phyloP scores from a whole-genome alignment of 2,113 vertebrate genomes.

The Perca fluviatilis region DNA sequence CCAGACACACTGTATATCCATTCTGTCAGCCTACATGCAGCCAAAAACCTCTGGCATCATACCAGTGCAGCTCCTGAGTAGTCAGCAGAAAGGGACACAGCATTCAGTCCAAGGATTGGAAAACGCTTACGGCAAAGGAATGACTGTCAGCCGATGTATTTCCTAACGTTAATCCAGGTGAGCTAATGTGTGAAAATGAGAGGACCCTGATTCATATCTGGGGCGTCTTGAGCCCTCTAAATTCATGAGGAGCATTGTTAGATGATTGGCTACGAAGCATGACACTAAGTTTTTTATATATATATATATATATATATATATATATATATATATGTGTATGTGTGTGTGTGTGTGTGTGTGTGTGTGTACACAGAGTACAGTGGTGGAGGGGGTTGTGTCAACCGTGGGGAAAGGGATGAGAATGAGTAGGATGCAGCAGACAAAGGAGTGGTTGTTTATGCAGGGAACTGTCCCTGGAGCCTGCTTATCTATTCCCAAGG shows the following conservation, averaged over 20 bases:
- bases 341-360: background rate
- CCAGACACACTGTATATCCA: conserved; percentile 33
- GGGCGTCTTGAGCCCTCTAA: background rate
- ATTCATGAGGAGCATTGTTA: conserved; percentile 9
- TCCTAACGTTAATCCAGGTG: conserved; percentile 67
- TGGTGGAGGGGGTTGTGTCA: conserved; percentile 32
- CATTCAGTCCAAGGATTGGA: conserved; percentile 50
- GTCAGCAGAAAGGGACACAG: conserved; percentile 67
- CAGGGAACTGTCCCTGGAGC: conserved; percentile 62
- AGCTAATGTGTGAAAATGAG: conserved; percentile 47
- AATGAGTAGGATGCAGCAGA: conserved; percentile 50
- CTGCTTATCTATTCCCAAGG: conserved; percentile 62
- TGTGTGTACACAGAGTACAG: conserved; percentile 15
- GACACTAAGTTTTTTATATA: conserved; percentile 42
- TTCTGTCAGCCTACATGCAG: conserved; percentile 63
- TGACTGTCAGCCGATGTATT: conserved; percentile 52
- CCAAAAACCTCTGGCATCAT: conserved; percentile 66
- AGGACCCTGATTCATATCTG: conserved; percentile 24
- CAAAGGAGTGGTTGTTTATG: conserved; percentile 66
- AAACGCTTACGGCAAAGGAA: conserved; percentile 55
- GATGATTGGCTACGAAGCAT: conserved; percentile 32
- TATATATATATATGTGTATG: background rate
- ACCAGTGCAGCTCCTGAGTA: conserved; percentile 52
- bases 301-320: too few species aligned
- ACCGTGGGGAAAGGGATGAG: conserved; percentile 34